phyloP scores from a whole-genome alignment of 2,888 invertebrate species.

The Oasisia sp. region DNA sequence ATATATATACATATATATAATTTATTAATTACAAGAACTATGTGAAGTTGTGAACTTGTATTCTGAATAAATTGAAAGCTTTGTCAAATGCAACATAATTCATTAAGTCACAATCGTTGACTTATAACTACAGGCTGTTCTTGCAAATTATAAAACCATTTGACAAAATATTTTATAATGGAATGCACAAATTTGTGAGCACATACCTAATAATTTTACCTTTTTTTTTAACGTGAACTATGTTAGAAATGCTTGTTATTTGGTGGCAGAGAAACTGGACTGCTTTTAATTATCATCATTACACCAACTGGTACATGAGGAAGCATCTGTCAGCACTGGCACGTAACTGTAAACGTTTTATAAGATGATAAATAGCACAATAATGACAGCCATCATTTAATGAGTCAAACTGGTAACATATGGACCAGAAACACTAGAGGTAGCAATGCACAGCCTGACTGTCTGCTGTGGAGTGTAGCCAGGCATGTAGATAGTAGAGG shows the following conservation, averaged over 20 bases:
- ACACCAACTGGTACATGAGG: neutral
- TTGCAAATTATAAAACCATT: no score
- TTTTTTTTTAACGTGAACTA: no score
- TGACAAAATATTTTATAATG: no score
- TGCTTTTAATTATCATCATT: neutral
- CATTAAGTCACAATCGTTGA: no score
- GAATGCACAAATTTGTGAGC: no score
- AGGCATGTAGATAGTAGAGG: neutral
- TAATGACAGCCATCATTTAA: neutral
- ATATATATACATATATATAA: no score
- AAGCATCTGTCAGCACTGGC: neutral
- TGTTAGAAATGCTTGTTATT: neutral
- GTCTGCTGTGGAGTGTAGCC: neutral
- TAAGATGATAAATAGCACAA: neutral
- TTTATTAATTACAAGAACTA: no score
- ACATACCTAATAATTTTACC: no score
- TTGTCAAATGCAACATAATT: no score
- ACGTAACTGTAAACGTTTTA: neutral
- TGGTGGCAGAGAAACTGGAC: neutral
- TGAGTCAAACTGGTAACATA: neutral
- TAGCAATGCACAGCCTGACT: neutral
- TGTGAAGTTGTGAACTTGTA: no score
- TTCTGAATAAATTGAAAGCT: no score
- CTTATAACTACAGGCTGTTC: no score
- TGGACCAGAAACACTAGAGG: neutral